Evolutionary conservation across 2,797 vertebrate genomes (phyloP).

Genomic region (Ficedula albicollis): DNA sequence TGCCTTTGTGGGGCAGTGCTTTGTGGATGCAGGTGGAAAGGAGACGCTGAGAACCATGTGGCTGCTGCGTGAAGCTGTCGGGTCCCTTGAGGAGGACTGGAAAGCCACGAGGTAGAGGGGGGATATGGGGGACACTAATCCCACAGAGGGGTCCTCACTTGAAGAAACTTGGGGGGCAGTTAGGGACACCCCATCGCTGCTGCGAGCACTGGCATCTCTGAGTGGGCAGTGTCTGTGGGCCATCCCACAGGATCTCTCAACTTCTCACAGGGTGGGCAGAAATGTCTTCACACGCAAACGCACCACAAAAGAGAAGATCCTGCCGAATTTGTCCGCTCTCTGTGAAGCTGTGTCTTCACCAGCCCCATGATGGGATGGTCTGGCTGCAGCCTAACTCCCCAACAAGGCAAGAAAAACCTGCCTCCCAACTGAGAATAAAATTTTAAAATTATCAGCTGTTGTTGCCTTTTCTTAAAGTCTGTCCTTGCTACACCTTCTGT

Average conservation of each 20-base stretch:
- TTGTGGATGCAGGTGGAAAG: slow-evolving; percentile 5
- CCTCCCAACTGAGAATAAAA: background rate
- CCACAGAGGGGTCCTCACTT: accelerated
- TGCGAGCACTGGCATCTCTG: background rate
- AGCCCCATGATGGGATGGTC: background rate
- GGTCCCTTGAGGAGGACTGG: slow-evolving; percentile 37
- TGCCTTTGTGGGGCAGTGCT: background rate
- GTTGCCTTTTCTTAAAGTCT: background rate
- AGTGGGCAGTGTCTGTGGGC: accelerated
- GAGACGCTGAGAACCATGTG: slow-evolving; percentile 17
- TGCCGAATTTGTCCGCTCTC: background rate
- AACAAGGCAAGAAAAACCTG: background rate
- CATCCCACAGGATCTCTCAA: background rate
- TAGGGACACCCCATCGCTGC: background rate
- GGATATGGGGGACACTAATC: accelerated
- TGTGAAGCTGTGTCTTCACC: background rate
- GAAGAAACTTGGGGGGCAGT: background rate
- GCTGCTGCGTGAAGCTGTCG: slow-evolving; percentile 1
- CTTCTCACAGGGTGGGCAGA: slow-evolving; percentile 37
- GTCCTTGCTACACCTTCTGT: accelerated
- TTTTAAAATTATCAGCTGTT: background rate
- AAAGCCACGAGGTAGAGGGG: slow-evolving; percentile 32
- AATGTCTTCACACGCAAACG: slow-evolving; percentile 11
- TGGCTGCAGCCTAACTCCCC: accelerated
- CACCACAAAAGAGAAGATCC: background rate